Conservation (phyloP, 2,888 invertebrate genomes). For the Harpagoxenus sublaevis region DNA sequence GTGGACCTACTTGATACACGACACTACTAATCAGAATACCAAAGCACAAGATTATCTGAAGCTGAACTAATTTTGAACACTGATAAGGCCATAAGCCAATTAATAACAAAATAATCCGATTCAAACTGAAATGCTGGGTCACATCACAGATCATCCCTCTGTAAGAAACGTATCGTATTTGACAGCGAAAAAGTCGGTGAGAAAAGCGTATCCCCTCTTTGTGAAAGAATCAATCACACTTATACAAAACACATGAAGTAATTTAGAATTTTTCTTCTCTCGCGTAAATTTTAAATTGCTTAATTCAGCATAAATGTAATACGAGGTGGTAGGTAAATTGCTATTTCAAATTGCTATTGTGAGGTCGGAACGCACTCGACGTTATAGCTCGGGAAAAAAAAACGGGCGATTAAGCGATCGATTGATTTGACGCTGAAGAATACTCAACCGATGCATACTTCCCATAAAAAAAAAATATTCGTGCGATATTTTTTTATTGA, state of each 20-base stretch:
- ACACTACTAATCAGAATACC: not conserved
- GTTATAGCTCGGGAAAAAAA: not conserved
- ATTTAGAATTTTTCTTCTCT: not conserved
- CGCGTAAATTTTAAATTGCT: not conserved
- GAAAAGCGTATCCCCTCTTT: too few species aligned
- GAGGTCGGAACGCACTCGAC: not conserved
- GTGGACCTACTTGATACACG: not conserved
- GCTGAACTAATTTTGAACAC: not conserved
- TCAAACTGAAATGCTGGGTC: not conserved
- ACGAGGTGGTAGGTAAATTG: not conserved
- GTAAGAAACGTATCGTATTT: not conserved
- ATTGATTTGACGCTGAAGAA: not conserved
- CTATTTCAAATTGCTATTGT: not conserved
- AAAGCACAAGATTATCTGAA: not conserved
- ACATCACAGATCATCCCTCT: not conserved
- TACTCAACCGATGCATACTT: not conserved
- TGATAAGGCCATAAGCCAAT: conserved; percentile 22
- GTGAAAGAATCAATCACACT: not conserved
- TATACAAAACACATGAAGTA: not conserved
- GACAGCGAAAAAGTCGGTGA: too few species aligned
- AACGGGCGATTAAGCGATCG: conserved; percentile 3
- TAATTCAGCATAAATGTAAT: not conserved
- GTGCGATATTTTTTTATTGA: not conserved
- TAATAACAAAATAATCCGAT: not conserved
- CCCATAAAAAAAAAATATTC: not conserved